Conservation (phyloP, 2,797 vertebrate species). For the Sebastolobus alascanus region DNA sequence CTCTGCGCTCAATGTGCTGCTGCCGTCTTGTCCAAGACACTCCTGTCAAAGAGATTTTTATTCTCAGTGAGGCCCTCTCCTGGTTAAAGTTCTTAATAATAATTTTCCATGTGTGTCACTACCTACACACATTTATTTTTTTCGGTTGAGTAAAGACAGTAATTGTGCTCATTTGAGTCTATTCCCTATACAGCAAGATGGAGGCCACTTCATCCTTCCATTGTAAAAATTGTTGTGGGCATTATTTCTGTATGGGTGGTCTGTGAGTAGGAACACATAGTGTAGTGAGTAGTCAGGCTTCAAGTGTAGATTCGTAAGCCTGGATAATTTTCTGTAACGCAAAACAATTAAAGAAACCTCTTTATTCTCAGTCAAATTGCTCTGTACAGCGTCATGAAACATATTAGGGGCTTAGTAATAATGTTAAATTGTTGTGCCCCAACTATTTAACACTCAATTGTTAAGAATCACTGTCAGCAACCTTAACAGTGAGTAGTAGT, state of each 20-base stretch:
- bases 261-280: background rate
- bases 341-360: background rate
- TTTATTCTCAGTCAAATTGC: constrained; percentile 44
- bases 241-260: background rate
- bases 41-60: background rate
- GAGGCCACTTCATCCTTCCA: background rate
- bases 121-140: background rate
- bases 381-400: constrained; percentile 21
- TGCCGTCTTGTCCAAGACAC: background rate
- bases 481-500: background rate
- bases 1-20: background rate
- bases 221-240: background rate
- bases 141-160: background rate
- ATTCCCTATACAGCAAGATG: constrained; percentile 3
- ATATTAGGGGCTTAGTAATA: constrained; percentile 1
- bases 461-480: constrained; percentile 3
- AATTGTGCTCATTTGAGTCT: background rate
- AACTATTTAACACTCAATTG: background rate
- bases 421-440: background rate
- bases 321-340: background rate
- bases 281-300: background rate
- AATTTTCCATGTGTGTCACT: background rate
- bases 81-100: constrained; percentile 11
- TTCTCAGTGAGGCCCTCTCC: constrained; percentile 34
- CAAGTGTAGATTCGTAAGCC: background rate